These are phyloP conservation scores for Microcebus jonahi DNA, from an alignment of 2,113 vertebrate species.

Conservation along the genomic window DNA sequence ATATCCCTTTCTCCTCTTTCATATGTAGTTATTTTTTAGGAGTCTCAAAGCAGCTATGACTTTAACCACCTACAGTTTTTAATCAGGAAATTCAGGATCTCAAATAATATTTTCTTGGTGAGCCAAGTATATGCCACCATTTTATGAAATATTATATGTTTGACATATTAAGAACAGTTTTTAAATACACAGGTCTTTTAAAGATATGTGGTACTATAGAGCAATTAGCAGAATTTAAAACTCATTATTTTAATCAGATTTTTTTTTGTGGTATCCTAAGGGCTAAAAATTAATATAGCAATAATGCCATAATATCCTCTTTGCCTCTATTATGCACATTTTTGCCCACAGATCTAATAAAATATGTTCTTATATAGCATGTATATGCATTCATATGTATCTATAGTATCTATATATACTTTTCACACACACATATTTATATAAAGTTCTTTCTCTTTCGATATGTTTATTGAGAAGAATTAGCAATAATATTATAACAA, in stretches of 20 bases:
- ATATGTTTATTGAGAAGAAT: neutral
- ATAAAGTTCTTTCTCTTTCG: neutral
- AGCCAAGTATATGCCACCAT: neutral
- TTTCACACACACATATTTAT: neutral
- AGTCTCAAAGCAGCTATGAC: neutral
- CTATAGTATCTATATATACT: neutral
- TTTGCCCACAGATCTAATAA: neutral
- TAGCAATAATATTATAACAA: neutral
- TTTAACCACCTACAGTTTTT: conserved; percentile 60
- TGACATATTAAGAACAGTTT: conserved; percentile 58
- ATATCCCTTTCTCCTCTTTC: conserved; percentile 12
- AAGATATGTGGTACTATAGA: neutral
- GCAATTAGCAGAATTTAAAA: conserved; percentile 52
- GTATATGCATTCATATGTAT: neutral
- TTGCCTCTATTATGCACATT: conserved; percentile 22
- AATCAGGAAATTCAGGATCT: neutral
- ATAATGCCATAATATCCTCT: neutral
- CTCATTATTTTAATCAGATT: conserved; percentile 11
- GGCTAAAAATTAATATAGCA: conserved; percentile 47
- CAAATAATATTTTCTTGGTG: conserved; percentile 48
- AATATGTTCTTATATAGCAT: neutral
- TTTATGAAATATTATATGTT: conserved; percentile 55
- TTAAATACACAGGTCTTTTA: conserved; percentile 50
- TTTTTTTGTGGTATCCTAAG: neutral
- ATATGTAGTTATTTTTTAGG: conserved; percentile 27